Evolutionary conservation across 1,140 invertebrate genomes (phyloP), one percentile per base, ranked within the genome.

Genomic region (Coptotermes formosanus): DNA sequence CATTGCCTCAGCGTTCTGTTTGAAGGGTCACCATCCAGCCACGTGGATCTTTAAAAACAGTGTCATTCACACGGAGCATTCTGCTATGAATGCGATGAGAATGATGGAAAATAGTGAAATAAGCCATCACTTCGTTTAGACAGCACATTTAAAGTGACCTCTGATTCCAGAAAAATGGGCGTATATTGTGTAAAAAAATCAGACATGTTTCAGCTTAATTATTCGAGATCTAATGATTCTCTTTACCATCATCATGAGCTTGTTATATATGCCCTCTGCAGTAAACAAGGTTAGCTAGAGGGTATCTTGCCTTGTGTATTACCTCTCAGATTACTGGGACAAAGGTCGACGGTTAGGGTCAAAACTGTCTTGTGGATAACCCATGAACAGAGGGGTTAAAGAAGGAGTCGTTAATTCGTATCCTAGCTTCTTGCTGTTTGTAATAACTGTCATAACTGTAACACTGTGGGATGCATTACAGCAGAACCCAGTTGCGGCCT

Each of bases 231-330:
- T 30, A 30, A 30, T 16, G 7, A 75, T n/a, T 75, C 30, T 30
- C 8, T 8, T 38, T 4, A 38, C 64, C 64, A 30, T 25, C 64
- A n/a, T 75, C 64, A 75, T 75, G n/a, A 75, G n/a, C 64, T 9
- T 75, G 64, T 75, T 75, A n/a, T 75, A 75, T 30, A 75, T 75
- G 30, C 64, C 64, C 8, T n/a, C 64, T 30, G 64, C 14, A 55
- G 64, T 75, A 75, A 75, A 75, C 64, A 75, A 75, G 64, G 64
- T 75, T 30, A 75, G 64, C 64, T 75, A 30, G n/a, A 75, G 64
- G 64, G 64, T 75, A 75, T 75, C 64, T n/a, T 11, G 8, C 64
- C 4, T 2, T 64, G 12, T 64, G 59, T 75, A 75, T 30, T 75
- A 75, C 64, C 64, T 75, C 64, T 30, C 25, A 64, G 59, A 64